phyloP scores from a whole-genome alignment of 2,888 invertebrate species.

The Ennomos erosarius region DNA sequence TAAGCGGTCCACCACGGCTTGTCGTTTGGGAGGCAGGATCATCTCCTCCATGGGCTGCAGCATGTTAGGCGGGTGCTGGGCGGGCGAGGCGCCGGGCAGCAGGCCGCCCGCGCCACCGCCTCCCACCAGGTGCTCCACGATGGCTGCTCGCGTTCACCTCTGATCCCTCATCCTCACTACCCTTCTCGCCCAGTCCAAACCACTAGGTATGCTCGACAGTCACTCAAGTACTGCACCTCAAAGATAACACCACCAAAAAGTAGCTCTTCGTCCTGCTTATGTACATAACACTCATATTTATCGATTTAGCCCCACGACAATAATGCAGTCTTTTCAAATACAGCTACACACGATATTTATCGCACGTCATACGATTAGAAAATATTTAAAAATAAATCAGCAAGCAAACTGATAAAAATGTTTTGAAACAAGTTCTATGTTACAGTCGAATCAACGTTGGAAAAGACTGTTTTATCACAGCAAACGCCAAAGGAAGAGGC shows the following conservation, averaged over 20 bases:
- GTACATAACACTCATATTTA: conserved; percentile 69
- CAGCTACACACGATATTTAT: conserved; percentile 35
- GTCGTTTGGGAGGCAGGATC: conserved; percentile 92
- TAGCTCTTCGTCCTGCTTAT: conserved; percentile 73
- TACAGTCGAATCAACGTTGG: conserved; percentile 52
- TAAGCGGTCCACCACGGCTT: conserved; percentile 94
- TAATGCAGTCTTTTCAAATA: conserved; percentile 27
- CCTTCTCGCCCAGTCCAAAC: conserved; percentile 34
- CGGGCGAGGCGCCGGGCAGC: conserved; percentile 86
- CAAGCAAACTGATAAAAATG: conserved; percentile 57
- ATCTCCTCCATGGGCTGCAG: conserved; percentile 87
- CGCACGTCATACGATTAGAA: conserved; percentile 41
- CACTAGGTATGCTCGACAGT: conserved; percentile 42
- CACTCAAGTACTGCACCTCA: conserved; percentile 74
- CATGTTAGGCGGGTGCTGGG: conserved; percentile 86
- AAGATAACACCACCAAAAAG: conserved; percentile 67
- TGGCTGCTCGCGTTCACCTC: conserved; percentile 69
- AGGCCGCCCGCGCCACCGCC: conserved; percentile 89
- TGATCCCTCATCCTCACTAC: conserved; percentile 63
- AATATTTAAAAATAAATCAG: conserved; percentile 50
- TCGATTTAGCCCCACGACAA: conserved; percentile 47
- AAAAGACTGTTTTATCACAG: conserved; percentile 31
- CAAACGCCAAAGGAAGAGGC: not conserved
- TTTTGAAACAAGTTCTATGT: conserved; percentile 70
- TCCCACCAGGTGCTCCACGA: conserved; percentile 92